A percentile compares a stretch with the other conserved stretches of the same genome.
These are phyloP conservation scores for Callocephalon fimbriatum DNA, from an alignment of 2,113 vertebrate genomes.

Conservation along the genomic window DNA sequence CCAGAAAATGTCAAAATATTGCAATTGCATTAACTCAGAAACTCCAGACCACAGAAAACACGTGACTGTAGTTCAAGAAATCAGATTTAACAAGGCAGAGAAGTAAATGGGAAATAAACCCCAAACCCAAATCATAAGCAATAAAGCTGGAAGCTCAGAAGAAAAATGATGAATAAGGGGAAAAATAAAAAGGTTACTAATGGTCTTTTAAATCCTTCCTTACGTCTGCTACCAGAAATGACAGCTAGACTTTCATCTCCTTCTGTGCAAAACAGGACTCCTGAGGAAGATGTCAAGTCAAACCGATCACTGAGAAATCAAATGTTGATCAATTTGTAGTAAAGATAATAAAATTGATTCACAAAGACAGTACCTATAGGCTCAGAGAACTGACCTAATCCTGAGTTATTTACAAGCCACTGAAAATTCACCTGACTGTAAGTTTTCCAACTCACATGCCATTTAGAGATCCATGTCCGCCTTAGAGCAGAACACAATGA, in stretches of 20 bases:
- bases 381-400: background rate
- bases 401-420: background rate
- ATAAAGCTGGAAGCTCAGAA: background rate
- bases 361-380: background rate
- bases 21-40: background rate
- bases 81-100: background rate
- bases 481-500: background rate
- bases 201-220: background rate
- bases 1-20: background rate
- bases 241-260: background rate
- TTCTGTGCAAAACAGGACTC: background rate
- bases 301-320: background rate
- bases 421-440: background rate
- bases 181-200: background rate
- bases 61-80: background rate
- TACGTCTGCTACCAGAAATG: background rate
- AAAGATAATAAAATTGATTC: background rate
- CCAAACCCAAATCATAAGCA: background rate
- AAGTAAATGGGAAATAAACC: background rate
- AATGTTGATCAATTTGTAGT: background rate
- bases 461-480: background rate
- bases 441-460: background rate
- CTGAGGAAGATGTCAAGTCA: background rate
- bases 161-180: background rate
- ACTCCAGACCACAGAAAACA: background rate